These are phyloP conservation scores for Danio albolineatus DNA, from an alignment of 2,797 vertebrate species.

Conservation along the genomic window DNA sequence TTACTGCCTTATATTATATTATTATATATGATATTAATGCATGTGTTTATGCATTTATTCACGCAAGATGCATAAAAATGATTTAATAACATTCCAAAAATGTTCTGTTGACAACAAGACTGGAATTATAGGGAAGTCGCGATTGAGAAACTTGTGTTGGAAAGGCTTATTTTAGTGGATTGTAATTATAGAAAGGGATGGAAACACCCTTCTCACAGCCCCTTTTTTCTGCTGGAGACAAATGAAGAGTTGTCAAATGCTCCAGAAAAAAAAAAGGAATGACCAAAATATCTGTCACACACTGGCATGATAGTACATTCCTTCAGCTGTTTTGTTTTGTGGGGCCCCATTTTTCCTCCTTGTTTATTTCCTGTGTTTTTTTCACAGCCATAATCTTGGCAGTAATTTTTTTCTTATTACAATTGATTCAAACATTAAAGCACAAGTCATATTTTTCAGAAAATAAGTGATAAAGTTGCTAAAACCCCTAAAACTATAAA, in stretches of 20 bases:
- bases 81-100: background rate
- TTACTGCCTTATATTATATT: no score
- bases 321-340: conserved; percentile 24
- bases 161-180: conserved; percentile 41
- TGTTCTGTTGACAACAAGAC: conserved; percentile 4
- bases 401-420: no score
- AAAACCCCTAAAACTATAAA: conserved; percentile 12
- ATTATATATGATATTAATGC: no score
- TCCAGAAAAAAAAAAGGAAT: background rate
- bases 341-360: background rate
- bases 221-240: conserved; percentile 10
- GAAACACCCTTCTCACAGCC: conserved; percentile 38
- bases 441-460: background rate
- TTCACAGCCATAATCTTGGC: no score
- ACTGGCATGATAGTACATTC: conserved; percentile 21
- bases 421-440: background rate
- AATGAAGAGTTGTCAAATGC: conserved; percentile 17
- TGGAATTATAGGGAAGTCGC: conserved; percentile 14
- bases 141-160: conserved; percentile 29
- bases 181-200: conserved; percentile 44
- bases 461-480: background rate
- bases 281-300: conserved; percentile 38
- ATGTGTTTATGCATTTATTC: background rate
- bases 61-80: background rate
- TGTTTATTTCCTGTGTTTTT: background rate